Evolutionary conservation across 2,113 vertebrate genomes (phyloP).

Genomic region (Desmodus rotundus): DNA sequence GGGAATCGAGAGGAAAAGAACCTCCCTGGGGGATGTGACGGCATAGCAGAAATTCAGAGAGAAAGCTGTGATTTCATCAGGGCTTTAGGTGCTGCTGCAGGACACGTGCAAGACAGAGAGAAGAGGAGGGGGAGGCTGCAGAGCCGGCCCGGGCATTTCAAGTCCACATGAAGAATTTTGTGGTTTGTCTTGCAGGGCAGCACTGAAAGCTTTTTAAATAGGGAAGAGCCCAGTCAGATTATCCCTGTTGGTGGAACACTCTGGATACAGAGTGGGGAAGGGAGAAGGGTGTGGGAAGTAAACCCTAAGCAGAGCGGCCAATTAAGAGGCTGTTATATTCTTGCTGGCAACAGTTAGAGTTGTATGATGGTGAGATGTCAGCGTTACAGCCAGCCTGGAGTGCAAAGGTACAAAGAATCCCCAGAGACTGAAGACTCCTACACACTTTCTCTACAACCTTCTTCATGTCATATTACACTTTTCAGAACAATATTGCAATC

Average conservation of each 20-base stretch:
- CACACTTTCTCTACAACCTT: neutral
- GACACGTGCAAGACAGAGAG: neutral
- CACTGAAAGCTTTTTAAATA: neutral
- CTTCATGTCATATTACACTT: neutral
- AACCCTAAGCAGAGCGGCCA: neutral
- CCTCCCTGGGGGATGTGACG: neutral
- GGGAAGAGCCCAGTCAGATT: neutral
- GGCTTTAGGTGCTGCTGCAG: neutral
- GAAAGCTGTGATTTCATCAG: neutral
- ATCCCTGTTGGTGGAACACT: neutral
- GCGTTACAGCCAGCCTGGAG: neutral
- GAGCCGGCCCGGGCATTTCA: neutral
- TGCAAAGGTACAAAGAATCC: neutral
- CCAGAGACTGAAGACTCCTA: neutral
- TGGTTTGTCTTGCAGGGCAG: neutral
- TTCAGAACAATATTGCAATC: slow-evolving; percentile 42
- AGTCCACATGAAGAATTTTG: neutral
- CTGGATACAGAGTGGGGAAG: neutral
- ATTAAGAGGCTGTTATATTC: neutral
- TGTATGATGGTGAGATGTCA: neutral
- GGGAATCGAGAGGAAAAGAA: neutral
- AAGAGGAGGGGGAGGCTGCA: neutral
- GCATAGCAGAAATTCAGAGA: neutral
- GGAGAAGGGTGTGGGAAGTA: neutral
- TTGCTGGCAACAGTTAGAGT: neutral